A percentile compares a stretch with the other conserved stretches of the same genome.
These are phyloP conservation scores for Lasiurus cinereus DNA, from an alignment of 2,113 vertebrate genomes.

Conservation along the genomic window DNA sequence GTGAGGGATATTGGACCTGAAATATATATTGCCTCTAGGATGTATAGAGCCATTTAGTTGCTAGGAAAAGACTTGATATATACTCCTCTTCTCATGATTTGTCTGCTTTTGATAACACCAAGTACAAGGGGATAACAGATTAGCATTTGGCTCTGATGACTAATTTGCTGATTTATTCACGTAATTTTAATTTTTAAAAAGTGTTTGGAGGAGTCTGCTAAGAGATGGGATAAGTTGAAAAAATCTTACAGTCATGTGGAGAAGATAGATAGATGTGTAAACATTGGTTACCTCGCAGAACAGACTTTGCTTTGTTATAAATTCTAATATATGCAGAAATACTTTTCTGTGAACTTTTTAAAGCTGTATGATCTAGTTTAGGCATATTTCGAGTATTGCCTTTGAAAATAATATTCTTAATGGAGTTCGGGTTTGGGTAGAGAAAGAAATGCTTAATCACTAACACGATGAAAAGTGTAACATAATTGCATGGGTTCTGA, in stretches of 20 bases:
- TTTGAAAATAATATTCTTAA: slow-evolving; percentile 1
- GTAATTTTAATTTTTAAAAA: slow-evolving; percentile 51
- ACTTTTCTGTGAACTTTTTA: neutral
- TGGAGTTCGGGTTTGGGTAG: neutral
- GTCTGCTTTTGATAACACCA: neutral
- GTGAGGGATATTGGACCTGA: neutral
- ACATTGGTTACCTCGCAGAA: neutral
- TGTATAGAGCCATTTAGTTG: slow-evolving; percentile 14
- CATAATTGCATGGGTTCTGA: neutral
- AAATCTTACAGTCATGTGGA: neutral
- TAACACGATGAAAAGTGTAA: neutral
- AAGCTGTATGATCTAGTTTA: neutral
- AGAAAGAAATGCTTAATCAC: neutral
- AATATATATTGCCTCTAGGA: slow-evolving; percentile 41
- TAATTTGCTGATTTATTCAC: slow-evolving; percentile 23
- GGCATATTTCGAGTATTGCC: neutral
- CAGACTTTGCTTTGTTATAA: neutral
- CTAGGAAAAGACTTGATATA: neutral
- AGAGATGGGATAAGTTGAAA: neutral
- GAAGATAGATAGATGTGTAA: neutral
- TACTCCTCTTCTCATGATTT: neutral
- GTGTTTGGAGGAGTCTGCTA: neutral
- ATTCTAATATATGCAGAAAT: neutral
- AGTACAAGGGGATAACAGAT: neutral
- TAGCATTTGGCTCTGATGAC: slow-evolving; percentile 32